Evolutionary conservation across 2,888 invertebrate species (phyloP).

Genomic region (Dryadula phaetusa): DNA sequence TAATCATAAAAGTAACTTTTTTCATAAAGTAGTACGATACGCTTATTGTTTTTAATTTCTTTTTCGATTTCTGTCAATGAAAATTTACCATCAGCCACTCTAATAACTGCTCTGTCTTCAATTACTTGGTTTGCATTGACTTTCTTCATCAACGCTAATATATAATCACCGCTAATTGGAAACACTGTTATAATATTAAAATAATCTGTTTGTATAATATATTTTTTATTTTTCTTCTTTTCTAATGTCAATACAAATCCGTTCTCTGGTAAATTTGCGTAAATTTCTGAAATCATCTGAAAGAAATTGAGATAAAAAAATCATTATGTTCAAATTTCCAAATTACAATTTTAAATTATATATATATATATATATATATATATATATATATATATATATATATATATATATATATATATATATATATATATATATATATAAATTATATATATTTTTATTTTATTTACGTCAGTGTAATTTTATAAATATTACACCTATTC

Average conservation of each 20-base stretch:
- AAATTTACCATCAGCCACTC: background rate
- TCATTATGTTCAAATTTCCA: no score
- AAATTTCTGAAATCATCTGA: constrained; percentile 5
- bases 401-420: no score
- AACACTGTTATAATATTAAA: constrained; percentile 11
- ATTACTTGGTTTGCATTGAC: background rate
- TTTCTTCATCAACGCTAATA: constrained; percentile 9
- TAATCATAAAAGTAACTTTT: background rate
- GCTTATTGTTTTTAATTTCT: constrained; percentile 6
- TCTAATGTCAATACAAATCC: constrained; percentile 12
- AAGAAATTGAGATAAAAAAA: constrained; percentile 1
- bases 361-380: no score
- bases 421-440: no score
- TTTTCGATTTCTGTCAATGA: background rate
- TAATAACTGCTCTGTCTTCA: constrained; percentile 1
- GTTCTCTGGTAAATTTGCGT: background rate
- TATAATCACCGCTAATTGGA: background rate
- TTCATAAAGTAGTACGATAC: constrained; percentile 3
- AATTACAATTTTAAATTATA: no score
- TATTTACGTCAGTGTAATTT: no score
- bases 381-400: no score
- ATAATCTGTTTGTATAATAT: constrained; percentile 19
- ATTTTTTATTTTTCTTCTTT: constrained; percentile 16
- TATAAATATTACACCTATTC: no score
- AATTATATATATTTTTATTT: no score